Conservation (phyloP, 2,888 invertebrate genomes). For the Hofmannophila pseudospretella region DNA sequence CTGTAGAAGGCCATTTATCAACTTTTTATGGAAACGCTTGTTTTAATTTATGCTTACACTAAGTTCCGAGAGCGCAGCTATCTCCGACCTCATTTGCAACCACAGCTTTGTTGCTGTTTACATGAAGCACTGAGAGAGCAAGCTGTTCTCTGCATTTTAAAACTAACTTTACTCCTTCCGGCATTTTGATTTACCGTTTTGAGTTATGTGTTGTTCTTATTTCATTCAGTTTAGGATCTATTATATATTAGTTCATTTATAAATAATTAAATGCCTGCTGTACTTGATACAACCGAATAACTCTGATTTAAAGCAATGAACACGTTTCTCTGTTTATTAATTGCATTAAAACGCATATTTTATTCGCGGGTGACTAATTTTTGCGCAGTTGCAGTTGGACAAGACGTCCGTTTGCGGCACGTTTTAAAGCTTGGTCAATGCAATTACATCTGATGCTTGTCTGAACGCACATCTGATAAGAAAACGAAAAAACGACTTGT, state of each 20-base stretch:
- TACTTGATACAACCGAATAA: too few relatives aligned
- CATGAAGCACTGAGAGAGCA: constrained; percentile 31
- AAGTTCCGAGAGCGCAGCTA: constrained; percentile 62
- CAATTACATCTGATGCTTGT: constrained; percentile 67
- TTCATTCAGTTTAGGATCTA: too few relatives aligned
- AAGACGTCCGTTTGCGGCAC: constrained; percentile 48
- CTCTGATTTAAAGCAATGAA: too few relatives aligned
- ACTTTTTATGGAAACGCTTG: constrained; percentile 73
- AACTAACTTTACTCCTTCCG: constrained; percentile 28
- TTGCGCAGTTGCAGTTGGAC: constrained; percentile 18
- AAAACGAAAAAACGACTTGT: constrained; percentile 50
- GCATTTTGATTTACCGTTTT: constrained; percentile 31
- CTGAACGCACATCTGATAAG: constrained; percentile 64
- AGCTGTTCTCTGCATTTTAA: constrained; percentile 41
- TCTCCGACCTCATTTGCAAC: constrained; percentile 67
- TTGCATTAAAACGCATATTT: constrained; percentile 5
- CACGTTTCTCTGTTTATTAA: too few relatives aligned
- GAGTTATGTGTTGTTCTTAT: background rate
- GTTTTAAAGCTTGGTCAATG: constrained; percentile 49
- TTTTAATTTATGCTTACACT: constrained; percentile 75
- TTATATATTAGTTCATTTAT: too few relatives aligned
- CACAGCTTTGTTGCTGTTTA: constrained; percentile 57
- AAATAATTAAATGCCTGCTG: too few relatives aligned
- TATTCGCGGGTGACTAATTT: constrained; percentile 20
- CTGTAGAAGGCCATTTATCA: constrained; percentile 72